Conservation (phyloP, 1,140 invertebrate genomes). For the Penaeus indicus region DNA sequence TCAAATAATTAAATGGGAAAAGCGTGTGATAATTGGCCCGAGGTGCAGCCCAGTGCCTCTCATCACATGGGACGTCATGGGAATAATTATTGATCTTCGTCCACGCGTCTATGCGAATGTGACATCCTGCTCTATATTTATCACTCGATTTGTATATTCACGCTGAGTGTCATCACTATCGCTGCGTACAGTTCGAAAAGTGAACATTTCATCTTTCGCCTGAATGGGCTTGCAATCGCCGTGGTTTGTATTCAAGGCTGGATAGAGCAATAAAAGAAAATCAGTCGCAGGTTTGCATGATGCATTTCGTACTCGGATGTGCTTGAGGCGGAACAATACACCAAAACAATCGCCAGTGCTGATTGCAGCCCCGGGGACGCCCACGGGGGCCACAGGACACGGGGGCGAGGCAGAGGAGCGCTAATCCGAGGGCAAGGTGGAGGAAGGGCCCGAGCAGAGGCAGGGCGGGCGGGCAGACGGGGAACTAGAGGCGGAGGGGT, state of each 20-base stretch:
- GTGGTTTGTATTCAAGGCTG: not conserved
- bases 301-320: not conserved
- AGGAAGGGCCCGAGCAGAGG: not conserved
- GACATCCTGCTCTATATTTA: no score
- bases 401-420: not conserved
- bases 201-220: not conserved
- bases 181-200: no score
- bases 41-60: no score
- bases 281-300: not conserved
- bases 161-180: no score
- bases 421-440: not conserved
- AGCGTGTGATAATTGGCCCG: no score
- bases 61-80: no score
- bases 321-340: slow-evolving; percentile 7
- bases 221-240: not conserved
- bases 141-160: no score
- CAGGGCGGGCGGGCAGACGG: not conserved
- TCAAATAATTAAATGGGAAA: no score
- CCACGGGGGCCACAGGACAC: not conserved
- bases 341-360: not conserved
- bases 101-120: no score
- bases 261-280: not conserved
- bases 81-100: no score
- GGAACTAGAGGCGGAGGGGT: not conserved
- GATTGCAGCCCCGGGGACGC: not conserved